phyloP scores from a whole-genome alignment of 2,113 vertebrate species.

The Cariama cristata region DNA sequence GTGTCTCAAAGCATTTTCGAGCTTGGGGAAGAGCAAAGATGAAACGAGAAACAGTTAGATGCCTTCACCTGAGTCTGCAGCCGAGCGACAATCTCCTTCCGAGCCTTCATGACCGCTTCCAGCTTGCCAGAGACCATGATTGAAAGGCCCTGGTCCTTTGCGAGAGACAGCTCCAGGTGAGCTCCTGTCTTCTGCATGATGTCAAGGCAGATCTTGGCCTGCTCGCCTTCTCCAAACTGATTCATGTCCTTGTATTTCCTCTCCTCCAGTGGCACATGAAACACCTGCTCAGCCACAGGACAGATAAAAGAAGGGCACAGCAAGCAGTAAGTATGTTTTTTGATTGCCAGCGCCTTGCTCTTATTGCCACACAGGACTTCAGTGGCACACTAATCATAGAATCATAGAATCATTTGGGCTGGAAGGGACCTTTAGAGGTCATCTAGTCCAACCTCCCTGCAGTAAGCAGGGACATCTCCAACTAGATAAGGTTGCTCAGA shows the following conservation, averaged over 20 bases:
- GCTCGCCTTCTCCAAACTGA: constrained; percentile 98
- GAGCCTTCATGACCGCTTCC: constrained; percentile 98
- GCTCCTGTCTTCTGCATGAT: constrained; percentile 99
- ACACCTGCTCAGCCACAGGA: constrained; percentile 82
- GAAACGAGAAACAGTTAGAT: constrained; percentile 24
- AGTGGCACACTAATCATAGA: not conserved
- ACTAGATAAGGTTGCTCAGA: no score
- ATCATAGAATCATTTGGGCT: no score
- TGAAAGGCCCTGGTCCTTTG: constrained; percentile 98
- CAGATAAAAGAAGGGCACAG: not conserved
- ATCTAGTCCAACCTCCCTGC: no score
- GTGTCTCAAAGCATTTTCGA: not conserved
- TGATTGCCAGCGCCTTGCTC: not conserved
- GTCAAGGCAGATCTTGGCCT: constrained; percentile 98
- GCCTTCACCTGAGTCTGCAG: constrained; percentile 94
- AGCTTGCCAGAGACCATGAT: constrained; percentile 99
- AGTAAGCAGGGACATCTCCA: no score
- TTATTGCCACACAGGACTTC: not conserved
- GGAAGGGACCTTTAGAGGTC: no score
- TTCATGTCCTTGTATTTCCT: constrained; percentile 99
- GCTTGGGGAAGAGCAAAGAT: not conserved
- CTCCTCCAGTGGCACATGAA: constrained; percentile 98
- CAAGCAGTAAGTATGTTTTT: not conserved
- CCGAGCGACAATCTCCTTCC: constrained; percentile 97
- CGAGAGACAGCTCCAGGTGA: constrained; percentile 96